Evolutionary conservation across 2,888 invertebrate species (phyloP), one percentile per base, ranked within the genome.

Genomic region (Amiota mariae): DNA sequence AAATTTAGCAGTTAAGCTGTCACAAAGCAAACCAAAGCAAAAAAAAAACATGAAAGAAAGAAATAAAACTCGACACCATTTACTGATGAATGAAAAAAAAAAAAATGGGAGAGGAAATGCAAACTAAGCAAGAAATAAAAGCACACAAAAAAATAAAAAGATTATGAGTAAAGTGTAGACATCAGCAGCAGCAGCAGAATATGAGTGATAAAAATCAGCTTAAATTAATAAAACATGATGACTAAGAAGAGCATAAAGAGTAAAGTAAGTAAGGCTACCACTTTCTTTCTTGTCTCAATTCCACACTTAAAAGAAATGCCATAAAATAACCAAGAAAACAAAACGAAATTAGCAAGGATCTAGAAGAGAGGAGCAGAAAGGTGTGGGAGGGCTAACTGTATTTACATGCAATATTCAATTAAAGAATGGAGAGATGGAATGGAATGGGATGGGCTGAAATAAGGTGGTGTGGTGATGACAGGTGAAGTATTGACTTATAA

Each of bases 401-500:
- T 71, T 74, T 72, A 74, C 72, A 59, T 64, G 36, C 61, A 61
- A 76, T 78, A 78, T 81, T 82, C 79, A 78, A 78, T 78, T 83
- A 74, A 70, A 72, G 51, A 79, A 70, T 71, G 76, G 61, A 71
- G 56, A 54, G 64, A 20, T 48, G 48, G 10, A 49, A 54, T 24
- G 36, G 18, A 13, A 57, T 72, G 36, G 36, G 72, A 72, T 67
- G 18, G 18, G 59, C 56, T 46, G 63, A 54, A n/a, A n/a, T n/a
- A n/a, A n/a, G n/a, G n/a, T 15, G 66, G 18, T 36, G 36, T 13
- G 15, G 10, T 64, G 63, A 48, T 59, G 18, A 59, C 59, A 18
- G 48, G 72, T 46, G 64, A 61, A 63, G 70, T 56, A 71, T 63
- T 67, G 67, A 72, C 75, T 78, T 80, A 18, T 11, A 46, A 48